Evolutionary conservation across 1,140 invertebrate species (phyloP).

Genomic region (Psix sp.): DNA sequence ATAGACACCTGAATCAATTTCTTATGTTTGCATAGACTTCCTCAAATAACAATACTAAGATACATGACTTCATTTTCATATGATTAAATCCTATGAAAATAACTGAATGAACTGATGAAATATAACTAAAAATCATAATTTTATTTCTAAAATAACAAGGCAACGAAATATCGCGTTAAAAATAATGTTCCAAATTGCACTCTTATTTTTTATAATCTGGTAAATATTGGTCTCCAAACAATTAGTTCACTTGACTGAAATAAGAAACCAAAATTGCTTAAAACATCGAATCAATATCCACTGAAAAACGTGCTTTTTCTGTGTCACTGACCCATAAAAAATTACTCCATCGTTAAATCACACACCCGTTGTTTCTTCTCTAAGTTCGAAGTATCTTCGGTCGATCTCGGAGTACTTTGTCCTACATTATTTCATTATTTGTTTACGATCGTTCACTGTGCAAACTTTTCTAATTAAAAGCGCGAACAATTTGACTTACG

Average conservation of each 20-base stretch:
- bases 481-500: conserved; percentile 25
- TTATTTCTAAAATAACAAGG: no score
- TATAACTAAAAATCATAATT: no score
- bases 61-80: no score
- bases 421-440: no score
- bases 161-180: no score
- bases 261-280: conserved; percentile 16
- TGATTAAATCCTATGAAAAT: no score
- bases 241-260: conserved; percentile 5
- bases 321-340: conserved; percentile 26
- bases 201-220: no score
- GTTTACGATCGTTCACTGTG: no score
- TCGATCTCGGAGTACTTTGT: no score
- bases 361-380: conserved; percentile 6
- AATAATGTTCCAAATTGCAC: no score
- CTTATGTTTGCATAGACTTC: background rate
- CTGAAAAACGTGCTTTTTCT: conserved; percentile 22
- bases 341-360: conserved; percentile 2
- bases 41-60: background rate
- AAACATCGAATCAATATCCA: conserved; percentile 17
- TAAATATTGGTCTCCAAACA: background rate
- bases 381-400: no score
- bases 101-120: no score
- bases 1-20: conserved; percentile 3
- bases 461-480: conserved; percentile 31